Percentiles rank a stretch among this genome's conserved stretches.
Conservation (phyloP, 2,888 invertebrate species). For the Tachina grossa region DNA sequence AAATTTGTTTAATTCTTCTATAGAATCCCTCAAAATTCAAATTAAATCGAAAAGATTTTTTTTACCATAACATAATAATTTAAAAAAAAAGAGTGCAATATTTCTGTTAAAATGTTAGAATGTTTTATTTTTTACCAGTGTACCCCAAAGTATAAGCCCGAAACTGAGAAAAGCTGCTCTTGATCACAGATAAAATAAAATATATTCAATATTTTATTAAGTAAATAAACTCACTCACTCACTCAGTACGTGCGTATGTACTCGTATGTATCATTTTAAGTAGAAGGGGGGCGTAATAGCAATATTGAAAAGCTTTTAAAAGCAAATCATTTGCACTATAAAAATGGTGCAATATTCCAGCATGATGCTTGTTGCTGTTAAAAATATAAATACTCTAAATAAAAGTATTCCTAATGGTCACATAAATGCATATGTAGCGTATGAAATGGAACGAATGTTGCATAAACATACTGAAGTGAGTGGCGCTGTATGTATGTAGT, state of each 20-base stretch:
- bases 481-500: conserved; percentile 14
- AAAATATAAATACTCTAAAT: background rate
- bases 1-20: background rate
- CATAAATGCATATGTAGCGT: background rate
- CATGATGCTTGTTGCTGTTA: conserved; percentile 17
- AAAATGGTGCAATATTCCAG: background rate
- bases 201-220: conserved; percentile 58
- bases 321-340: conserved; percentile 30
- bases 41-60: too few species aligned
- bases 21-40: background rate
- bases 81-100: background rate
- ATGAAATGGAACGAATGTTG: conserved; percentile 55
- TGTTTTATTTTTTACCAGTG: conserved; percentile 5
- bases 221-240: conserved; percentile 54
- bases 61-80: background rate
- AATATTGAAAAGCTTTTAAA: conserved; percentile 51
- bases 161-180: conserved; percentile 45
- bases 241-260: background rate
- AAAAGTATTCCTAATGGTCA: conserved; percentile 48
- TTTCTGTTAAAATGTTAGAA: too few species aligned
- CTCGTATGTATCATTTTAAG: conserved; percentile 1
- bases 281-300: background rate
- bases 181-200: conserved; percentile 55
- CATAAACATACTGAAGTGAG: conserved; percentile 51
- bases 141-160: background rate